Evolutionary conservation across 2,797 vertebrate species (phyloP), one percentile per base, ranked within the genome.

Genomic region (Sebastes diploproa): DNA sequence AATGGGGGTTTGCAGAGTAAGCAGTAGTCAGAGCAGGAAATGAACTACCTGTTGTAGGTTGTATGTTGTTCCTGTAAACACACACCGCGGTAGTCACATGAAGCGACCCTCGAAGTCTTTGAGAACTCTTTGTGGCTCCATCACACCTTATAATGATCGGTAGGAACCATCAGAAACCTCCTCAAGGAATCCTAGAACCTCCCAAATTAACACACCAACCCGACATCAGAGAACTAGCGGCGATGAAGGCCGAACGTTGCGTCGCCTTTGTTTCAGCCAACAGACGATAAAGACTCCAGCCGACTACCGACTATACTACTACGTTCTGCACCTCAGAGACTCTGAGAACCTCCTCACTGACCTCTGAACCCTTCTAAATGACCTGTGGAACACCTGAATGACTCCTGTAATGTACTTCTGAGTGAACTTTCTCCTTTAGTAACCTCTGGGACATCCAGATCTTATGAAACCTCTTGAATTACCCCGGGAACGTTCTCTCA

Each of bases 1-100:
- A 85, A 81, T 64, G 42, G 7, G 34, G 22, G 88, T 91, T 69
- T 88, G 88, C 80, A 58, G 63, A 84, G 78, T 86, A 79, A 89
- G 87, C 88, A 86, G 72, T 25, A 74, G 46, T 75, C 68, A 75
- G 66, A 80, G 59, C 29, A 80, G 62, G 67, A 85, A 68, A 54
- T 59, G 27, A 66, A 7, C 72, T 6, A n/a, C 30, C 4, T 38
- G 29, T 16, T 63, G 71, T 38, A 20, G 6, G 3, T 54, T 60
- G 16, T 54, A 6, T 12, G 16, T 58, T 10, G 7, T 70, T 14
- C 4, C 50, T 72, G 55, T 63, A 55, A 46, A 69, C 54, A 67
- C 20, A n/a, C 36, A 38, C 3, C 16, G 7, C 42, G 0, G 22
- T 20, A 52, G 23, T 34, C 5, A 22, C 23, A 25, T 18, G 30